Percentiles rank a stretch among this genome's conserved stretches.
Conservation (phyloP, 37 sponge, comb jelly and placozoan species). For the Ianthella basta region DNA sequence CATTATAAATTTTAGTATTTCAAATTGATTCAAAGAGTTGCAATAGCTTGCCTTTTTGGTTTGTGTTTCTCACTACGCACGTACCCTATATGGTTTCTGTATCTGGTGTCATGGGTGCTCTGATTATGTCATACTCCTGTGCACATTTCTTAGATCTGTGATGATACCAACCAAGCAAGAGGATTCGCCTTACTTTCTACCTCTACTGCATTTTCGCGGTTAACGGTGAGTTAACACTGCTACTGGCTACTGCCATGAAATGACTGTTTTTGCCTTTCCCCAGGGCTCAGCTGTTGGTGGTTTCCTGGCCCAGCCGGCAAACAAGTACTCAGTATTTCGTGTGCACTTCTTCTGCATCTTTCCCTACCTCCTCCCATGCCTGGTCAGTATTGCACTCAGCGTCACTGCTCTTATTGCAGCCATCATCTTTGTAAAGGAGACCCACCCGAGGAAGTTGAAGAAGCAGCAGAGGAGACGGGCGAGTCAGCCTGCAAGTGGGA, state of each 20-base stretch:
- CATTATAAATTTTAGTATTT: too few relatives aligned
- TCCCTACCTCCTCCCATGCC: constrained; percentile 81
- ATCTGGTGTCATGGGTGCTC: too few relatives aligned
- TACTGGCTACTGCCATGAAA: not conserved
- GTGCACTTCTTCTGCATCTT: constrained; percentile 77
- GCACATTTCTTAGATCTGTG: constrained; percentile 75
- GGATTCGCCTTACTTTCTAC: constrained; percentile 73
- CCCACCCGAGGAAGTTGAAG: constrained; percentile 49
- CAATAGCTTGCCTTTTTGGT: too few relatives aligned
- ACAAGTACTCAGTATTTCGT: constrained; percentile 66
- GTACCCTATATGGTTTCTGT: too few relatives aligned
- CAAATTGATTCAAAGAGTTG: too few relatives aligned
- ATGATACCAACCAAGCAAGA: constrained; percentile 88
- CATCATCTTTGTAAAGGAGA: constrained; percentile 76
- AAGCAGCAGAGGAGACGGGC: not conserved
- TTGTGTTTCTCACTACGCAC: too few relatives aligned
- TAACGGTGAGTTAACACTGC: constrained; percentile 52
- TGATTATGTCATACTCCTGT: too few relatives aligned
- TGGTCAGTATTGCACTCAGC: constrained; percentile 63
- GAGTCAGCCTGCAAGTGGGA: not conserved
- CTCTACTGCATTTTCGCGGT: constrained; percentile 57
- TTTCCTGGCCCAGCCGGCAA: constrained; percentile 84
- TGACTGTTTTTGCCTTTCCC: not conserved
- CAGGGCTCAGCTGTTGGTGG: constrained; percentile 85
- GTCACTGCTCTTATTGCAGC: constrained; percentile 54